These are phyloP conservation scores for Bufotes viridis DNA, from an alignment of 2,797 vertebrate species.

Conservation along the genomic window DNA sequence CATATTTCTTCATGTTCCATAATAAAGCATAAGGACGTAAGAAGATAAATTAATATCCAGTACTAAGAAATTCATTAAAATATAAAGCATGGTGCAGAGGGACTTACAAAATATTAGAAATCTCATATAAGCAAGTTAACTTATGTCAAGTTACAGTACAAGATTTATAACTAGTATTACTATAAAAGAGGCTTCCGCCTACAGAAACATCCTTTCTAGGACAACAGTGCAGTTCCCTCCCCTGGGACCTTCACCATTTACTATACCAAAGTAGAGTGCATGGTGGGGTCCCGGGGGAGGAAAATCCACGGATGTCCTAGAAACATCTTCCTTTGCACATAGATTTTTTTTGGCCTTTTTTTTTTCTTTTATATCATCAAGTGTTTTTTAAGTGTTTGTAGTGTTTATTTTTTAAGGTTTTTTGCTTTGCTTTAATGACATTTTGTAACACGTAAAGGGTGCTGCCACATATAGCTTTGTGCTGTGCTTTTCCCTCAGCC, in stretches of 20 bases:
- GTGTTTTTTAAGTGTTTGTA: too few species aligned
- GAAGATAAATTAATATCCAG: not conserved
- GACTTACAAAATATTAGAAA: not conserved
- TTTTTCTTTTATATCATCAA: too few species aligned
- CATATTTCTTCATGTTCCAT: not conserved
- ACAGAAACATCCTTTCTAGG: constrained; percentile 11
- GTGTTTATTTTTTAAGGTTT: too few species aligned
- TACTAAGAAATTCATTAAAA: not conserved
- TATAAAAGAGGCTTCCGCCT: not conserved
- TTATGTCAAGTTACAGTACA: not conserved
- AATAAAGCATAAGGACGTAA: not conserved
- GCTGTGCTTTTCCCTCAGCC: too few species aligned
- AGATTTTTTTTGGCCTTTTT: too few species aligned
- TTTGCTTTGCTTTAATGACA: too few species aligned
- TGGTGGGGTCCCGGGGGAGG: not conserved
- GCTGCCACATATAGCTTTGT: too few species aligned
- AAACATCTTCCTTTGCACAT: not conserved
- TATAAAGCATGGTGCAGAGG: not conserved
- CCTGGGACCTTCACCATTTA: not conserved
- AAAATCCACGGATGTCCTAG: constrained; percentile 1
- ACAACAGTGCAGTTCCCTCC: constrained; percentile 4
- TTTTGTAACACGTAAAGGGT: too few species aligned
- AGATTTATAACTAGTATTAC: not conserved
- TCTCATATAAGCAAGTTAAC: not conserved
- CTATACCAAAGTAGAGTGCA: not conserved